Evolutionary conservation across 2,797 vertebrate species (phyloP).

Genomic region (Buceros bicornis): DNA sequence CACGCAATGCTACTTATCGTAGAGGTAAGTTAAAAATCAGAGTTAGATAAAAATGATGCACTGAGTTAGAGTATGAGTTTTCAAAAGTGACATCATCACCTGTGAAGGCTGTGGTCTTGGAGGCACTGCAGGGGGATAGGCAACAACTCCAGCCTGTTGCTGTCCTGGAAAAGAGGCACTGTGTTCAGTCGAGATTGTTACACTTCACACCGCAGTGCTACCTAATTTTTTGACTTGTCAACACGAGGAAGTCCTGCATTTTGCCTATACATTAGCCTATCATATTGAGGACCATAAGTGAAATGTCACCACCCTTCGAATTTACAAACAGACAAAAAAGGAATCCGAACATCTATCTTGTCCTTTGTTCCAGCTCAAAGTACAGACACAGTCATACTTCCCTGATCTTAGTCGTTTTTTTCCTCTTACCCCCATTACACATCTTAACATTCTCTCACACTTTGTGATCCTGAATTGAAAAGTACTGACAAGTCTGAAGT

Average conservation of each 20-base stretch:
- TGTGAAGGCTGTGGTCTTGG: conserved; percentile 95
- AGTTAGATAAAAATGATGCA: not conserved
- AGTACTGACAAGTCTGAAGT: not conserved
- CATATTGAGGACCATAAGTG: not conserved
- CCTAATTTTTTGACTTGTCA: not conserved
- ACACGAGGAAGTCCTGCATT: not conserved
- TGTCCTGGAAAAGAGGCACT: conserved; percentile 79
- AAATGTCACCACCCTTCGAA: not conserved
- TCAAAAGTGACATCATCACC: conserved; percentile 76
- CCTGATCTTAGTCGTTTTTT: not conserved
- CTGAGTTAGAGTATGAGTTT: not conserved
- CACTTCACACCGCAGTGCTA: not conserved
- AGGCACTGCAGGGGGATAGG: conserved; percentile 96
- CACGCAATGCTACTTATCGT: not conserved
- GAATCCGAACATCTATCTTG: not conserved
- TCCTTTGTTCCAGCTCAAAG: not conserved
- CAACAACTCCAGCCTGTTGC: conserved; percentile 86
- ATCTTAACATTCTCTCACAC: not conserved
- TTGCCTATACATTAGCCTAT: not conserved
- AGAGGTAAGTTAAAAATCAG: not conserved
- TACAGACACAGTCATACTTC: not conserved
- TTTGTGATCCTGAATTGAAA: not conserved
- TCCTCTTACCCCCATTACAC: not conserved
- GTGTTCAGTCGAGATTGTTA: not conserved
- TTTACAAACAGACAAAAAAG: not conserved